phyloP scores from a whole-genome alignment of 2,797 vertebrate species.

The Oryzias sinensis region DNA sequence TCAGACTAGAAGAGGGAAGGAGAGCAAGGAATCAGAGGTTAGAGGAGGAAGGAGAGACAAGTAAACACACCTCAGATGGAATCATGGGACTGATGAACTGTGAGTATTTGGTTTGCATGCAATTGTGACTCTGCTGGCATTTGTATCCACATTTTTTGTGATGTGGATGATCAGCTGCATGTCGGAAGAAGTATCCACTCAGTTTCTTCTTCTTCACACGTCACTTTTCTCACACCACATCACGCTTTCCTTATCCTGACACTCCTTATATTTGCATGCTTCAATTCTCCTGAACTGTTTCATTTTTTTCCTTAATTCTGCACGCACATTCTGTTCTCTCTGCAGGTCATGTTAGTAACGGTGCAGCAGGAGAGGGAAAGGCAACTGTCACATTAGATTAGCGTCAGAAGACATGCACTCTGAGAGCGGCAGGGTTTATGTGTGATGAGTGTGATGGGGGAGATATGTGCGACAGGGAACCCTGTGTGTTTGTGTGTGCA shows the following conservation, averaged over 20 bases:
- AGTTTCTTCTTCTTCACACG: conserved; percentile 13
- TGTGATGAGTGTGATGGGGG: conserved; percentile 30
- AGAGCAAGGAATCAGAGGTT: conserved; percentile 13
- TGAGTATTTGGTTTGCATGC: conserved; percentile 44
- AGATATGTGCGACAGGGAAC: conserved; percentile 3
- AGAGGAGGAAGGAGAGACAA: conserved; percentile 16
- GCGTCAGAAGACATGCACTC: conserved; percentile 31
- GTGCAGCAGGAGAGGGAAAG: conserved; percentile 49
- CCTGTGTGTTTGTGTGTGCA: conserved; percentile 8
- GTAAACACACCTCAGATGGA: conserved; percentile 27
- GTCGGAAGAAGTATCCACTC: not conserved
- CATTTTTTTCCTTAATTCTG: conserved; percentile 7
- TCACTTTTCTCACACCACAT: not conserved
- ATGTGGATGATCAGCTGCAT: conserved; percentile 1
- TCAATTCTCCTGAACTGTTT: not conserved
- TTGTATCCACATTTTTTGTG: not conserved
- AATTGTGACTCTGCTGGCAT: conserved; percentile 1
- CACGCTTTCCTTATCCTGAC: conserved; percentile 9
- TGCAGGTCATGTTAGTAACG: conserved; percentile 35
- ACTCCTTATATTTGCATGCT: conserved; percentile 4
- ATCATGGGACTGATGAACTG: conserved; percentile 32
- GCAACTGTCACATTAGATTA: conserved; percentile 61
- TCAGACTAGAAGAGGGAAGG: conserved; percentile 26
- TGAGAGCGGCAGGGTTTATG: conserved; percentile 33
- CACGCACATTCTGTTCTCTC: conserved; percentile 8